Evolutionary conservation across 2,797 vertebrate genomes (phyloP).

Genomic region (Liparis tanakae): DNA sequence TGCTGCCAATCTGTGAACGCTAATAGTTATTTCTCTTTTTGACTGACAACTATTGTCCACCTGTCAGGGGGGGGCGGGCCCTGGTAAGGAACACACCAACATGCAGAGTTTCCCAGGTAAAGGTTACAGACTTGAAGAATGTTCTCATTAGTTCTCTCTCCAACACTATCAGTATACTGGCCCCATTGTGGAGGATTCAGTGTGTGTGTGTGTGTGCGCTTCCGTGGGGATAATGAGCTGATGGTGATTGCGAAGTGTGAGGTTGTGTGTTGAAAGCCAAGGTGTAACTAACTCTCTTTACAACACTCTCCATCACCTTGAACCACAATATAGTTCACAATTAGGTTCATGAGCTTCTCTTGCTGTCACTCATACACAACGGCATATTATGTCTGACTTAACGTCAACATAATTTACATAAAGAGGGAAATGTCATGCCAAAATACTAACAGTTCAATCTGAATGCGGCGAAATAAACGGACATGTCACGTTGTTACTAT

Average conservation of each 20-base stretch:
- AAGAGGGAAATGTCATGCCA: slow-evolving; percentile 16
- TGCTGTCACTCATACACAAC: slow-evolving; percentile 65
- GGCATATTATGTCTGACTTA: slow-evolving; percentile 34
- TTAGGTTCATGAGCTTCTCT: slow-evolving; percentile 65
- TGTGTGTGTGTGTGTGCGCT: slow-evolving; percentile 22
- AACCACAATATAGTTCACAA: slow-evolving; percentile 49
- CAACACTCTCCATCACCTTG: slow-evolving; percentile 65
- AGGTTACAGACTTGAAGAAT: slow-evolving; percentile 74
- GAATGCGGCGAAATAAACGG: slow-evolving; percentile 3
- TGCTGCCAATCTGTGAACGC: slow-evolving; percentile 53
- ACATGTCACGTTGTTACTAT: not conserved
- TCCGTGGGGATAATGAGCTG: slow-evolving; percentile 65
- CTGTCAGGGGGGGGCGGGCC: slow-evolving; percentile 39
- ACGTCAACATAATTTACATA: slow-evolving; percentile 31
- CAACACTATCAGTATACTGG: slow-evolving; percentile 51
- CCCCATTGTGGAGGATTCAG: slow-evolving; percentile 27
- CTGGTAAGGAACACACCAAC: slow-evolving; percentile 1
- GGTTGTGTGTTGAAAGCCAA: slow-evolving; percentile 56
- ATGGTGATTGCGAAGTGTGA: slow-evolving; percentile 41
- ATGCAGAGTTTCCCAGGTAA: slow-evolving; percentile 54
- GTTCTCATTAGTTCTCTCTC: slow-evolving; percentile 72
- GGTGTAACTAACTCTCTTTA: slow-evolving; percentile 62
- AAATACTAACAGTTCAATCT: slow-evolving; percentile 11
- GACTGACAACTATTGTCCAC: slow-evolving; percentile 61
- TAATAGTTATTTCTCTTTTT: slow-evolving; percentile 59